These are phyloP conservation scores for Hipposideros larvatus DNA, from an alignment of 2,797 vertebrate genomes.

Conservation along the genomic window DNA sequence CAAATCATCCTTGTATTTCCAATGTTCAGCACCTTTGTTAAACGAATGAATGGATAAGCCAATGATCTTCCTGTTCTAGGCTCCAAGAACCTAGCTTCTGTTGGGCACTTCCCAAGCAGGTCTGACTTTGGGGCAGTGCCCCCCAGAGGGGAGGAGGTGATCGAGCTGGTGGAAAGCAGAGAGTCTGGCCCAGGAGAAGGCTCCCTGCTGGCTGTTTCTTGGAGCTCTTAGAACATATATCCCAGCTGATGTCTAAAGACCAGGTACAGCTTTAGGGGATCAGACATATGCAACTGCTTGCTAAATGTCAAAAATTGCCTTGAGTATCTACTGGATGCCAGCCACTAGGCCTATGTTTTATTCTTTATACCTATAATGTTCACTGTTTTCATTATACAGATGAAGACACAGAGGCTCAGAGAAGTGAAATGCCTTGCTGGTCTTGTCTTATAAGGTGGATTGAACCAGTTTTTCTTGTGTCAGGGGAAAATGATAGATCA, in stretches of 20 bases:
- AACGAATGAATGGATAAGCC: not conserved
- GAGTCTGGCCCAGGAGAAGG: not conserved
- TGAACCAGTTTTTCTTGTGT: not conserved
- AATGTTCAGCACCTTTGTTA: not conserved
- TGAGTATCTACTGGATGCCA: not conserved
- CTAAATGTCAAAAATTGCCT: not conserved
- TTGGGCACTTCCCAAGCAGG: not conserved
- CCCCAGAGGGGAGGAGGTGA: not conserved
- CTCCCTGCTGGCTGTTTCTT: not conserved
- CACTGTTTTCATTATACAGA: not conserved
- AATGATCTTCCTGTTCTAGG: not conserved
- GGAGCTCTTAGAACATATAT: not conserved
- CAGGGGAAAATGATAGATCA: not conserved
- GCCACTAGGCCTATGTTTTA: not conserved
- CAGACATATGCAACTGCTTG: not conserved
- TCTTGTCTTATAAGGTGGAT: not conserved
- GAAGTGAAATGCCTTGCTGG: not conserved
- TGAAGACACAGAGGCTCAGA: not conserved
- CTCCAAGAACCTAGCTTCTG: not conserved
- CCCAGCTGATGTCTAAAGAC: not conserved
- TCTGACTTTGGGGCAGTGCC: not conserved
- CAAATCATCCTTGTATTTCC: not conserved
- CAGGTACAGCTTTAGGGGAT: not conserved
- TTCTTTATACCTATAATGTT: conserved; percentile 4
- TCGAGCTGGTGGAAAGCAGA: not conserved